These are phyloP conservation scores for Solen grandis DNA, from an alignment of 1,140 invertebrate genomes.

Conservation along the genomic window DNA sequence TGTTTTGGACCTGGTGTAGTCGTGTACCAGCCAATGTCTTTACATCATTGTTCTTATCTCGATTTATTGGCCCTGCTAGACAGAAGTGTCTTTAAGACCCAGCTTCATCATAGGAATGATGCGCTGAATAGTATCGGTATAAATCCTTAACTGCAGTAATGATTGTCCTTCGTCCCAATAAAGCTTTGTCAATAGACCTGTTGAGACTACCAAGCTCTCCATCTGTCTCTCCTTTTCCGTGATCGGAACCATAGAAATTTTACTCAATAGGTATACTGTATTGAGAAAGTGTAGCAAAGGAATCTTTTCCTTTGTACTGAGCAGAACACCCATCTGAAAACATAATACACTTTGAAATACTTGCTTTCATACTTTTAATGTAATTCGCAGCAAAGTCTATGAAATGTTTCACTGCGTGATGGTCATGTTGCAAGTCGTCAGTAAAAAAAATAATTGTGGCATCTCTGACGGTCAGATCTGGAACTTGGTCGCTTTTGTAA, in stretches of 20 bases:
- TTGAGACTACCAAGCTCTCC: constrained; percentile 8
- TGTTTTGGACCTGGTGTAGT: constrained; percentile 22
- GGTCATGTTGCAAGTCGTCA: constrained; percentile 47
- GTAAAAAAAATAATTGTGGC: constrained; percentile 23
- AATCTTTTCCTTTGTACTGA: constrained; percentile 15
- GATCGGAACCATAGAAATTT: neutral
- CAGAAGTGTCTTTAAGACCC: constrained; percentile 16
- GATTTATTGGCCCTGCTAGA: constrained; percentile 12
- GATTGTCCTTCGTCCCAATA: constrained; percentile 12
- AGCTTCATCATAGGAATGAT: constrained; percentile 20
- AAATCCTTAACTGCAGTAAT: constrained; percentile 11
- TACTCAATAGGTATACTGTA: neutral
- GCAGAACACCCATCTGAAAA: constrained; percentile 20
- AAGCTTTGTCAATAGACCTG: constrained; percentile 11
- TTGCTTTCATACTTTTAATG: constrained; percentile 14
- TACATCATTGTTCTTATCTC: neutral
- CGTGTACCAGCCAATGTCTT: constrained; percentile 19
- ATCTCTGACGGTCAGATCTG: constrained; percentile 27
- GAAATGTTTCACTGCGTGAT: constrained; percentile 45
- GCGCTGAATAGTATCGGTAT: constrained; percentile 2
- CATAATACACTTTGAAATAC: constrained; percentile 18
- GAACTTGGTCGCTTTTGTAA: neutral
- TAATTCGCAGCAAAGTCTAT: constrained; percentile 1
- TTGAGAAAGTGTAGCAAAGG: constrained; percentile 20
- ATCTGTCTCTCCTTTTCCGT: neutral